Evolutionary conservation across 2,888 invertebrate species (phyloP).

Genomic region (Meganola albula): DNA sequence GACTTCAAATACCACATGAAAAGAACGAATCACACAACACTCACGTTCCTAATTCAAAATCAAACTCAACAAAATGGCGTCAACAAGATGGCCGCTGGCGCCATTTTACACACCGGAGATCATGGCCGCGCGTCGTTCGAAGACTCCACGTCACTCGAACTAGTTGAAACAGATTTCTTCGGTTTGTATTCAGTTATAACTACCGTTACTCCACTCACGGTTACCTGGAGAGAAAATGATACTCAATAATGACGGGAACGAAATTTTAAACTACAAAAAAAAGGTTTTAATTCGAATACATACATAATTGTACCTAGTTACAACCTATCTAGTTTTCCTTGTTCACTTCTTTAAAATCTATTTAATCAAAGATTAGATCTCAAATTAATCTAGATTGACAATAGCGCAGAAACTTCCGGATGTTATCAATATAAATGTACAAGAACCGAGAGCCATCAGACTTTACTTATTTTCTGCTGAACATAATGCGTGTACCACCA

Average conservation of each 20-base stretch:
- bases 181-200: slow-evolving; percentile 97
- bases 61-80: slow-evolving; percentile 4
- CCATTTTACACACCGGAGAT: slow-evolving; percentile 28
- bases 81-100: slow-evolving; percentile 1
- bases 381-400: slow-evolving; percentile 19
- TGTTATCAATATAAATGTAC: slow-evolving; percentile 14
- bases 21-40: slow-evolving; percentile 25
- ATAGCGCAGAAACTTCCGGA: slow-evolving; percentile 7
- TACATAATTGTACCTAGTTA: too few species aligned
- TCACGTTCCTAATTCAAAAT: slow-evolving; percentile 13
- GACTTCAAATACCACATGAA: too few species aligned
- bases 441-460: slow-evolving; percentile 10
- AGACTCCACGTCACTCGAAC: slow-evolving; percentile 70
- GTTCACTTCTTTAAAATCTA: not conserved
- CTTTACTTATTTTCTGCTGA: too few species aligned
- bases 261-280: too few species aligned
- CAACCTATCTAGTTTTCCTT: too few species aligned
- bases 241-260: too few species aligned
- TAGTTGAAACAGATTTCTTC: slow-evolving; percentile 76
- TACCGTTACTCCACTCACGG: slow-evolving; percentile 97
- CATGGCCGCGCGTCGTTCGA: slow-evolving; percentile 71
- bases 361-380: slow-evolving; percentile 8
- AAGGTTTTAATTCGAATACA: too few species aligned
- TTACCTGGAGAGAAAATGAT: slow-evolving; percentile 64
- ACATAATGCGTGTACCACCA: too few species aligned